phyloP scores from a whole-genome alignment of 2,888 invertebrate genomes.

The Troides oblongomaculatus region DNA sequence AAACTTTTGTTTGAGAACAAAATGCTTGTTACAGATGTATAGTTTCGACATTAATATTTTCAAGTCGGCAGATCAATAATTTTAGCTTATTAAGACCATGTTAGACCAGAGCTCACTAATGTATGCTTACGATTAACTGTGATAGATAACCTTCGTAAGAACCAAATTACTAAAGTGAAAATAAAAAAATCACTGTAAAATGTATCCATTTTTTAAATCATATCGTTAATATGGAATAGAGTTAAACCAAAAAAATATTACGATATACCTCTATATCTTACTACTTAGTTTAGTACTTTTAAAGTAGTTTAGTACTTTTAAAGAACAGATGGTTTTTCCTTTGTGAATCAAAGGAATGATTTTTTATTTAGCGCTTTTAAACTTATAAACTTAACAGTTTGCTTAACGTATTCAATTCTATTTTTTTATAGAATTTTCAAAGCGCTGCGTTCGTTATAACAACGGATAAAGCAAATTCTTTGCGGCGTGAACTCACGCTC shows the following conservation, averaged over 20 bases:
- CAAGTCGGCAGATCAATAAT: no score
- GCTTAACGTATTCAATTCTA: conserved; percentile 2
- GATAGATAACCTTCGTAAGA: no score
- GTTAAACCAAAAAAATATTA: neutral
- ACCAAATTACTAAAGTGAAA: no score
- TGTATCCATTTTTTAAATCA: no score
- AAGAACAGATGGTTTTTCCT: neutral
- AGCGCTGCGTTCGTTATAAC: conserved; percentile 20
- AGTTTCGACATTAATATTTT: no score
- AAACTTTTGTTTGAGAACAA: no score
- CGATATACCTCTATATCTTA: neutral
- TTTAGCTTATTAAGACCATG: no score
- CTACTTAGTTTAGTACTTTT: neutral
- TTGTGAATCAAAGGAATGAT: neutral
- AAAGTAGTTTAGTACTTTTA: neutral
- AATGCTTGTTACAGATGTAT: no score
- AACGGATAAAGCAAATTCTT: conserved; percentile 30
- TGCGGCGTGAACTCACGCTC: conserved; percentile 25
- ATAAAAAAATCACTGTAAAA: no score
- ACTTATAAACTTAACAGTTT: neutral
- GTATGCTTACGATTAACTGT: no score
- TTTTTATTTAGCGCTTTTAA: conserved; percentile 2
- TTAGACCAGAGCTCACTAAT: no score
- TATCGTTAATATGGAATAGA: no score
- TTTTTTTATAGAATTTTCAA: conserved; percentile 7